Base-by-base conservation (phyloP, 2,888 invertebrate genomes). In the Euzetes globulus region DNA sequence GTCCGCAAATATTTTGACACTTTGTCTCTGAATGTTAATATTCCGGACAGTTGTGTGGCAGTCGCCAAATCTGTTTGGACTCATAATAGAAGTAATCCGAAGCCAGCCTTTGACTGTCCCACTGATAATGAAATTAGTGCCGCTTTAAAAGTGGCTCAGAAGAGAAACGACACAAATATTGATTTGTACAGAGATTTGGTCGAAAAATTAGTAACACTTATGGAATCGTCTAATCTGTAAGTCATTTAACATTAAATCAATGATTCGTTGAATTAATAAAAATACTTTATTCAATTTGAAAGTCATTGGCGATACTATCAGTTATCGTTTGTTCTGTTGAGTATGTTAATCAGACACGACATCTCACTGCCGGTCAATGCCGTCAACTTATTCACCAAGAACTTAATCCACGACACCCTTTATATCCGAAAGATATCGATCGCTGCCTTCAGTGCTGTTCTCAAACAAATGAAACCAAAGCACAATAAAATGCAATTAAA, bases 231-330 rank as follows among this genome's bases (percentile, higher is more conserved):
- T 68, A 81, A 81, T 65, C 78, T 84, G 83, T 71, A 68, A 27
- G 73, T 83, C 52, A 70, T 74, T 73, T 58, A 68, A 72, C 65
- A 55, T n/a, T 55, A 22, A 45, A 68, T 37, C 77, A n/a, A 50
- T 22, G n/a, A n/a, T n/a, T n/a, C n/a, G n/a, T 65, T 19, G 7
- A 22, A 27, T 33, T 15, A 15, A 6, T 58, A 58, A 17, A 7
- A n/a, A 19, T 19, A n/a, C 19, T 1, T 25, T 22, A 25, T 55
- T 25, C 22, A 13, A 25, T 22, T 25, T 15, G 2, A 2, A 60
- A 72, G 72, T 37, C 91, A 91, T 81, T 94, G 94, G 94, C 87
- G 92, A 70, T 91, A 91, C 77, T 86, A 89, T 72, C 86, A 88
- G 78, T 87, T 92, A 82, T 89, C 89, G 0, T 86, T 91, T 81